phyloP scores from a whole-genome alignment of 2,888 invertebrate species.

The Disparrhopalites patrizii region DNA sequence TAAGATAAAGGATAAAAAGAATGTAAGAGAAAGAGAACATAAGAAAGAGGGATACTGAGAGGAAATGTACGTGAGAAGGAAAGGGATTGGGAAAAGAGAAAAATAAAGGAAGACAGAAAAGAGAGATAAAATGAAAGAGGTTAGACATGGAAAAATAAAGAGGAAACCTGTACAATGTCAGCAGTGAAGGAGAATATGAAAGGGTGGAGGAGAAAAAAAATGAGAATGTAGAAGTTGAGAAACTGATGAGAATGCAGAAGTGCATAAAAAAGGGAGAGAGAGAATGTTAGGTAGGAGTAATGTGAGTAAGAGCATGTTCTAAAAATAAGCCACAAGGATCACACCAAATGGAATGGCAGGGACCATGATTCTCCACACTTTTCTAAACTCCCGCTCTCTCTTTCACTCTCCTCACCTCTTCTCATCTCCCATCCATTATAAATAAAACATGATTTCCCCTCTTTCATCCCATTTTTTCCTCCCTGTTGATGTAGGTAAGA shows the following conservation, averaged over 20 bases:
- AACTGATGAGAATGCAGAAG: background rate
- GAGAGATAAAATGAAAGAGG: background rate
- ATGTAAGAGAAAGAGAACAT: too few relatives aligned
- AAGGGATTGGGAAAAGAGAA: too few relatives aligned
- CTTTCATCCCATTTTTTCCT: background rate
- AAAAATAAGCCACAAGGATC: conserved; percentile 21
- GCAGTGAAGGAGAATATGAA: too few relatives aligned
- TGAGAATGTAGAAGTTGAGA: background rate
- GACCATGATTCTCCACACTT: background rate
- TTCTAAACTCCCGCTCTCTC: too few relatives aligned
- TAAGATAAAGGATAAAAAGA: too few relatives aligned
- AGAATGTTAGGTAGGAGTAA: conserved; percentile 14
- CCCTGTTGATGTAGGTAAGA: too few relatives aligned
- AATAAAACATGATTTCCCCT: background rate
- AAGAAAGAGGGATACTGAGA: too few relatives aligned
- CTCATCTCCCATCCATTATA: conserved; percentile 5
- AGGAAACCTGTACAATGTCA: too few relatives aligned
- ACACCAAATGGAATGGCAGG: conserved; percentile 6
- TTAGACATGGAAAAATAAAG: too few relatives aligned
- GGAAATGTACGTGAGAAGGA: too few relatives aligned
- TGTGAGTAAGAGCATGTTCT: conserved; percentile 21
- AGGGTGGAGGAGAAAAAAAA: background rate
- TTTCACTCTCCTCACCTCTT: too few relatives aligned
- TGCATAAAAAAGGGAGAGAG: background rate
- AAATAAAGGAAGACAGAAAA: background rate